phyloP scores from a whole-genome alignment of 2,113 vertebrate species.

The Cryptotis parvus region DNA sequence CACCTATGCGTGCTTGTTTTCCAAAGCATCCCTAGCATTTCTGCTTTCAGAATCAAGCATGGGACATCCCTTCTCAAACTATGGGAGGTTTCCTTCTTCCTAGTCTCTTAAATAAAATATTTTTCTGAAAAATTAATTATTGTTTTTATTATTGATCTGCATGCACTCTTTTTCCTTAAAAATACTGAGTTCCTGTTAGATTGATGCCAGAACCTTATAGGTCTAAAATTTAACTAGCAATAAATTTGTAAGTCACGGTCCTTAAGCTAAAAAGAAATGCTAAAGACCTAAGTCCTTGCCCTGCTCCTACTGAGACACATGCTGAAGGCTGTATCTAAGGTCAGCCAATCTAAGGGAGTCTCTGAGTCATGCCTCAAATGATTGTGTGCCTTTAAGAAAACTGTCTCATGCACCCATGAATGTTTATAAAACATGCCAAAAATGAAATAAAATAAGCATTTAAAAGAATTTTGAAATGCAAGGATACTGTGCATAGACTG shows the following conservation, averaged over 20 bases:
- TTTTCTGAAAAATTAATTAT: too few relatives aligned
- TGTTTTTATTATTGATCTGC: background rate
- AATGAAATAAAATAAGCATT: background rate
- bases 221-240: too few relatives aligned
- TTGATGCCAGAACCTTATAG: too few relatives aligned
- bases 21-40: background rate
- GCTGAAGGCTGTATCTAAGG: background rate
- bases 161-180: background rate
- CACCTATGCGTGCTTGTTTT: background rate
- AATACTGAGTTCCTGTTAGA: too few relatives aligned
- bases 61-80: background rate
- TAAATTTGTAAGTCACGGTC: too few relatives aligned
- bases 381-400: background rate
- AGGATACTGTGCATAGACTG: too few relatives aligned
- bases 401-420: background rate
- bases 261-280: too few relatives aligned
- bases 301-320: too few relatives aligned
- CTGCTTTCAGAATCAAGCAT: background rate
- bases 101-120: too few relatives aligned
- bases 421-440: background rate
- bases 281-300: background rate
- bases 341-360: background rate
- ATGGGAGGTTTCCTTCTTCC: too few relatives aligned
- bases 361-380: background rate
- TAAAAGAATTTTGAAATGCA: too few relatives aligned